Conservation (phyloP, 2,797 vertebrate species). For the Huso huso region DNA sequence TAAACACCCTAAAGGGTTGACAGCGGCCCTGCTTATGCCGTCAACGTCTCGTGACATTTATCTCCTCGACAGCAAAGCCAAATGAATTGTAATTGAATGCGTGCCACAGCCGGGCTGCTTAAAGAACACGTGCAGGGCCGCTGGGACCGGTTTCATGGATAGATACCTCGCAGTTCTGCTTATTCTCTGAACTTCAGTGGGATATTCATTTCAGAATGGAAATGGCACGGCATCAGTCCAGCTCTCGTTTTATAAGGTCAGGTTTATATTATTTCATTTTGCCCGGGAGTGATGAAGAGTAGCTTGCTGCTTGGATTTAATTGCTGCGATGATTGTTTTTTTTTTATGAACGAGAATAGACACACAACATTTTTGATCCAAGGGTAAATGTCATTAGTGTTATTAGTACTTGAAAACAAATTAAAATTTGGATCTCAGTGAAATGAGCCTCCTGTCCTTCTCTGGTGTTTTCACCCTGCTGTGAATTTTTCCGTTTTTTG, state of each 20-base stretch:
- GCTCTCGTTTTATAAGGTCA: conserved; percentile 3
- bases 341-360: not conserved
- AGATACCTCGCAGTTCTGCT: not conserved
- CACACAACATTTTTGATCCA: not conserved
- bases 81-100: not conserved
- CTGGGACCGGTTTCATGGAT: conserved; percentile 5
- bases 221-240: not conserved
- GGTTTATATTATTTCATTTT: not conserved
- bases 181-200: not conserved
- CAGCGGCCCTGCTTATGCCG: not conserved
- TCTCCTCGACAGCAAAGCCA: not conserved
- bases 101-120: not conserved
- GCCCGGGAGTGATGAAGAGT: too few species aligned
- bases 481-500: not conserved
- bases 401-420: not conserved
- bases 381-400: not conserved
- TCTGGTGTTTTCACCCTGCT: not conserved
- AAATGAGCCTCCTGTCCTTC: not conserved
- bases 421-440: not conserved
- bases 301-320: too few species aligned
- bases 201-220: not conserved
- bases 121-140: not conserved
- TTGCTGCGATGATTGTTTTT: not conserved
- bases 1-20: too few species aligned
- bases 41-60: not conserved